Evolutionary conservation across 2,888 invertebrate species (phyloP).

Genomic region (Drosophila mayaguana): DNA sequence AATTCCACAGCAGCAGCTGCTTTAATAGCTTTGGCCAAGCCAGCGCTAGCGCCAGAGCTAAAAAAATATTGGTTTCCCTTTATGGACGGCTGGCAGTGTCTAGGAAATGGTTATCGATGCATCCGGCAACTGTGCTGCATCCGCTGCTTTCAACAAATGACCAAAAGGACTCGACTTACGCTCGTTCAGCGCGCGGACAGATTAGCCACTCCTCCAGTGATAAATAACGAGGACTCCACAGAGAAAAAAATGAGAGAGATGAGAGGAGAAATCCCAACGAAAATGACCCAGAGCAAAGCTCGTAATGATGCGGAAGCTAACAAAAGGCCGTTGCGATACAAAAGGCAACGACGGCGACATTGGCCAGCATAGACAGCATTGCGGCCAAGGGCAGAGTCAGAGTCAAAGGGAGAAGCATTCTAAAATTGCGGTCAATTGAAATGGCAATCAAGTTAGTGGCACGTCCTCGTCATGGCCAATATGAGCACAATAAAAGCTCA

Average conservation of each 20-base stretch:
- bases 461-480: slow-evolving; percentile 70
- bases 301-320: slow-evolving; percentile 78
- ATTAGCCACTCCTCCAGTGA: slow-evolving; percentile 58
- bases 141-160: slow-evolving; percentile 44
- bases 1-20: slow-evolving; percentile 54
- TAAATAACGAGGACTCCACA: slow-evolving; percentile 44
- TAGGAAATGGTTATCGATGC: slow-evolving; percentile 77
- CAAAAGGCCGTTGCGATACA: slow-evolving; percentile 68
- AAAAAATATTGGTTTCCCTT: slow-evolving; percentile 34
- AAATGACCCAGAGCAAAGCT: slow-evolving; percentile 64
- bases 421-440: slow-evolving; percentile 80
- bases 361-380: slow-evolving; percentile 9
- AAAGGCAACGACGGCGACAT: slow-evolving; percentile 51
- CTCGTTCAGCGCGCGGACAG: slow-evolving; percentile 66
- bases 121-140: slow-evolving; percentile 72
- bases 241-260: neutral
- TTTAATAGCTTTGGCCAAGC: neutral
- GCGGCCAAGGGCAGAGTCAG: slow-evolving; percentile 26
- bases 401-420: slow-evolving; percentile 57
- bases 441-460: slow-evolving; percentile 80
- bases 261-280: slow-evolving; percentile 24
- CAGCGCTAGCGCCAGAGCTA: neutral
- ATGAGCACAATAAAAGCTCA: slow-evolving; percentile 55
- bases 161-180: slow-evolving; percentile 22
- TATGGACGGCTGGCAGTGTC: slow-evolving; percentile 16